Evolutionary conservation across 2,888 invertebrate species (phyloP).

Genomic region (Caenorhabditis angaria): DNA sequence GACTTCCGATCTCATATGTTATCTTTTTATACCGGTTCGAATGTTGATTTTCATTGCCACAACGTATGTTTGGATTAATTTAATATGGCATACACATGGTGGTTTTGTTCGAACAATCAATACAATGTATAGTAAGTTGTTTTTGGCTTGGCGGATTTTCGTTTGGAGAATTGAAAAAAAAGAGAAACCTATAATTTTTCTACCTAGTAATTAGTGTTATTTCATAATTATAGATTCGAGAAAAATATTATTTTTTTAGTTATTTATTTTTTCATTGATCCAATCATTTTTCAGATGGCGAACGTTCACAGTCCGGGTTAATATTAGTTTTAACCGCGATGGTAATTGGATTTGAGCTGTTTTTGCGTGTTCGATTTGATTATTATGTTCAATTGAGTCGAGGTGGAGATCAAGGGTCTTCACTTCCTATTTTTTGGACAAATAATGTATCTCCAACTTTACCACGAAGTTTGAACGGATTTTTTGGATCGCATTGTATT

Average conservation of each 20-base stretch:
- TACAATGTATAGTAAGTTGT: slow-evolving; percentile 34
- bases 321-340: slow-evolving; percentile 22
- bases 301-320: slow-evolving; percentile 32
- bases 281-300: slow-evolving; percentile 40
- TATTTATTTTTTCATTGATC: not conserved
- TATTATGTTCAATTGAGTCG: not conserved
- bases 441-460: slow-evolving; percentile 27
- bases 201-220: not conserved
- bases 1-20: slow-evolving; percentile 97
- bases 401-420: slow-evolving; percentile 34
- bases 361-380: slow-evolving; percentile 32
- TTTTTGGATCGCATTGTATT: slow-evolving; percentile 78
- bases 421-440: slow-evolving; percentile 23
- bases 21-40: slow-evolving; percentile 88
- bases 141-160: slow-evolving; percentile 1
- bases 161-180: slow-evolving; percentile 8
- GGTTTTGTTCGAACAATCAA: slow-evolving; percentile 47
- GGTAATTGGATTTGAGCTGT: slow-evolving; percentile 32
- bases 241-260: slow-evolving; percentile 4
- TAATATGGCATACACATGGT: slow-evolving; percentile 50
- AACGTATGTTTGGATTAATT: slow-evolving; percentile 76
- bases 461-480: slow-evolving; percentile 49
- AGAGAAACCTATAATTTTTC: not conserved
- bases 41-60: slow-evolving; percentile 84
- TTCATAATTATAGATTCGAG: too few species aligned